These are phyloP conservation scores for Enteromius thamalakanensis DNA, from an alignment of 2,797 vertebrate species.

Conservation along the genomic window DNA sequence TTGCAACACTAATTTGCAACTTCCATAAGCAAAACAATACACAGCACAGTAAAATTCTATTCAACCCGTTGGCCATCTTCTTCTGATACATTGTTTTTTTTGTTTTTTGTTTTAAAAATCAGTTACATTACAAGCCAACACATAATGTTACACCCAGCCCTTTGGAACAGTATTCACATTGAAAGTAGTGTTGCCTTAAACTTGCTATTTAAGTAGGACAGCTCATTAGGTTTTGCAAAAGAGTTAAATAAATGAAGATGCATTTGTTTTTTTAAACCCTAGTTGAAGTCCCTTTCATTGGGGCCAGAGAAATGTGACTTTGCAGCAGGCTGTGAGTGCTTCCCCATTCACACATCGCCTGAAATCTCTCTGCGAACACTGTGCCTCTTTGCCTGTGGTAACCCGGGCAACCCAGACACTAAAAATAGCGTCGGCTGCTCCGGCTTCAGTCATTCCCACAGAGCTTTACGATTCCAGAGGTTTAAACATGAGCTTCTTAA, in stretches of 20 bases:
- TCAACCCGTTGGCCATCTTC: neutral
- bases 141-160: neutral
- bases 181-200: neutral
- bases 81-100: too few species aligned
- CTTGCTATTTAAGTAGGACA: neutral
- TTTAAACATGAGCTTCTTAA: slow-evolving; percentile 68
- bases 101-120: neutral
- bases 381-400: slow-evolving; percentile 75
- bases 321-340: slow-evolving; percentile 41
- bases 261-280: neutral
- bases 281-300: neutral
- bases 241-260: neutral
- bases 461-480: slow-evolving; percentile 70
- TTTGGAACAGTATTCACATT: neutral
- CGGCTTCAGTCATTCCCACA: slow-evolving; percentile 74
- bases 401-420: slow-evolving; percentile 81
- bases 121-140: neutral
- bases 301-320: slow-evolving; percentile 27
- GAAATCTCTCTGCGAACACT: slow-evolving; percentile 67
- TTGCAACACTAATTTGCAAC: neutral
- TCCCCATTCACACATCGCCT: slow-evolving; percentile 65
- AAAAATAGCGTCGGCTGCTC: slow-evolving; percentile 79
- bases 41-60: neutral
- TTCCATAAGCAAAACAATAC: neutral
- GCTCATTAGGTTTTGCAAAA: neutral